Conservation (phyloP, 2,888 invertebrate genomes). For the Leucophenga montana region DNA sequence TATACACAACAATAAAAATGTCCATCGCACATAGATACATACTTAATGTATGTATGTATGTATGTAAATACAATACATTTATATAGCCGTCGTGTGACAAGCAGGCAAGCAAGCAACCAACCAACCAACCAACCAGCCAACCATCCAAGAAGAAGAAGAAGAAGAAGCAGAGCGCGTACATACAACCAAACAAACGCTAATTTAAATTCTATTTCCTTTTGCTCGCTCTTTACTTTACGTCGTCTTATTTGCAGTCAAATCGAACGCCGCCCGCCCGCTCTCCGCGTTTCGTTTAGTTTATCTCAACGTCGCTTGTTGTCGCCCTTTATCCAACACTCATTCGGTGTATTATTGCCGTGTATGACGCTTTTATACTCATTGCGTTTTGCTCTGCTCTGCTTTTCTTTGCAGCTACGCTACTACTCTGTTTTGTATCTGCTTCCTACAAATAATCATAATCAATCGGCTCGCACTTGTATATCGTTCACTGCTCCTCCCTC, state of each 20-base stretch:
- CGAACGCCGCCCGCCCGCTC: background rate
- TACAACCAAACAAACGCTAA: slow-evolving; percentile 47
- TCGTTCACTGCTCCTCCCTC: too few species aligned
- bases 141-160: background rate
- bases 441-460: slow-evolving; percentile 65
- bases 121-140: slow-evolving; percentile 7
- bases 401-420: slow-evolving; percentile 25
- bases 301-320: background rate
- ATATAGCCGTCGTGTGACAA: slow-evolving; percentile 25
- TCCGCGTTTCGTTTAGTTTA: slow-evolving; percentile 7
- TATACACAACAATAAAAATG: too few species aligned
- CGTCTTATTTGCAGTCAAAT: slow-evolving; percentile 1
- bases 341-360: too few species aligned
- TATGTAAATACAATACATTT: background rate
- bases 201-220: slow-evolving; percentile 59
- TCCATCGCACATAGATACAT: background rate
- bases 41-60: background rate
- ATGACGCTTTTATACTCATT: slow-evolving; percentile 19
- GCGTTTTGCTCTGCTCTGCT: slow-evolving; percentile 29
- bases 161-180: slow-evolving; percentile 20
- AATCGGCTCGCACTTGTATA: slow-evolving; percentile 63
- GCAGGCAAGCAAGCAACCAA: slow-evolving; percentile 6
- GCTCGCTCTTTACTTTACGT: slow-evolving; percentile 1
- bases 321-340: background rate
- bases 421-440: slow-evolving; percentile 38